Base-by-base conservation (phyloP, 1,140 invertebrate genomes). In the Lepidostoma basale region DNA sequence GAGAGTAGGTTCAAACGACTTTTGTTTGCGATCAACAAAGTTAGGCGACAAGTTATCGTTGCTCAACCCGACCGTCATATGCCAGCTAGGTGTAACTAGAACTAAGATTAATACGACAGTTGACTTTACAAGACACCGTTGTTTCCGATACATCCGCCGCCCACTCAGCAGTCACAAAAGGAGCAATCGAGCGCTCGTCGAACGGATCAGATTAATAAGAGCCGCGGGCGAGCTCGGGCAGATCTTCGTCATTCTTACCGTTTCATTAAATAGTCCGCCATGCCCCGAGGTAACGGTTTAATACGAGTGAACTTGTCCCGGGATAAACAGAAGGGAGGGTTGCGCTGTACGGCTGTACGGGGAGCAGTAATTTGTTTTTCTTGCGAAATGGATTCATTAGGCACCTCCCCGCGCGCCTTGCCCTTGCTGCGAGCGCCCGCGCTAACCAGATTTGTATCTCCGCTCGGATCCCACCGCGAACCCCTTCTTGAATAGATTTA, bases 351-450 rank as follows among this genome's bases (percentile, higher is more conserved):
- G 42, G 42, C n/a, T n/a, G n/a, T n/a, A n/a, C n/a, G n/a, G 23
- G 44, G 42, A 65, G 30, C 28, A 26, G 30, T 70, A 65, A 65
- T 70, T 70, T 66, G 62, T 70, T 69, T 70, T 65, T 70, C 62
- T 70, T 65, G 22, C 36, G 42, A 70, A 49, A 70, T 56, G 62
- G 54, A 70, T 70, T 70, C 68, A 70, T 70, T 70, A 70, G 54
- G 28, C 54, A 30, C 49, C 36, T 9, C 49, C n/a, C n/a, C n/a
- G n/a, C n/a, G 58, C 26, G 20, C 39, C 62, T 65, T 65, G 62
- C 39, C 36, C 44, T 59, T 59, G 40, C 40, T 59, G 36, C 26
- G 54, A 39, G 30, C 49, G 30, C 49, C 14, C 23, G 1, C n/a
- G 16, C 49, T 54, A 54, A 54, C 49, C 49, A 54, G 49, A 54